A percentile compares a stretch with the other conserved stretches of the same genome.
Evolutionary conservation across 23 tunicate species (phyloP).

Genomic region (Styela clava): DNA sequence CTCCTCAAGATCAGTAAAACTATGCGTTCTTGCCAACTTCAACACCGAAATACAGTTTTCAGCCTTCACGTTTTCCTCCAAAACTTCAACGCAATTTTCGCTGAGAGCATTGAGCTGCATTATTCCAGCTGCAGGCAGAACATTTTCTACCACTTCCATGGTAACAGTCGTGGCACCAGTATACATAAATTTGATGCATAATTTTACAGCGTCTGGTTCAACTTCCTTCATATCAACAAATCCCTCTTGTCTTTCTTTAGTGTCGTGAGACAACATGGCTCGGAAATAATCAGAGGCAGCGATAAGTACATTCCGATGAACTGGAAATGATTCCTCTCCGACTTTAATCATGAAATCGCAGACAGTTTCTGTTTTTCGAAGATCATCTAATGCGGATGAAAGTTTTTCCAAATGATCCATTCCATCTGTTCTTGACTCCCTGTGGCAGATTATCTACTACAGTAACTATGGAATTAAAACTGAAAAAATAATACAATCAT

Average conservation of each 20-base stretch:
- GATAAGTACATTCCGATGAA: conserved; percentile 23
- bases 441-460: too few species aligned
- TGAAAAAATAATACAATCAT: too few species aligned
- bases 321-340: conserved; percentile 14
- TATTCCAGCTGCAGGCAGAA: neutral
- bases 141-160: neutral
- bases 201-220: conserved; percentile 18
- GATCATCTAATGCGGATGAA: neutral
- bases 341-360: conserved; percentile 22
- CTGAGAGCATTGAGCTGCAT: neutral
- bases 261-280: conserved; percentile 21
- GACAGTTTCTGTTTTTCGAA: neutral
- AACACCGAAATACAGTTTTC: neutral
- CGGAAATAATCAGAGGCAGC: conserved; percentile 33
- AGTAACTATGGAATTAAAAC: too few species aligned
- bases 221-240: conserved; percentile 28
- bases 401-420: neutral
- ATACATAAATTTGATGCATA: conserved; percentile 26
- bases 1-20: neutral
- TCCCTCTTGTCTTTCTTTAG: conserved; percentile 16
- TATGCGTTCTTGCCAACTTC: neutral
- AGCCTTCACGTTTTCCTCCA: neutral
- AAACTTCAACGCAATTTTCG: neutral
- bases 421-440: too few species aligned
- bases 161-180: conserved; percentile 18